Base-by-base conservation (phyloP, 92 coral and sea anemone genomes). In the Porites lobata region DNA sequence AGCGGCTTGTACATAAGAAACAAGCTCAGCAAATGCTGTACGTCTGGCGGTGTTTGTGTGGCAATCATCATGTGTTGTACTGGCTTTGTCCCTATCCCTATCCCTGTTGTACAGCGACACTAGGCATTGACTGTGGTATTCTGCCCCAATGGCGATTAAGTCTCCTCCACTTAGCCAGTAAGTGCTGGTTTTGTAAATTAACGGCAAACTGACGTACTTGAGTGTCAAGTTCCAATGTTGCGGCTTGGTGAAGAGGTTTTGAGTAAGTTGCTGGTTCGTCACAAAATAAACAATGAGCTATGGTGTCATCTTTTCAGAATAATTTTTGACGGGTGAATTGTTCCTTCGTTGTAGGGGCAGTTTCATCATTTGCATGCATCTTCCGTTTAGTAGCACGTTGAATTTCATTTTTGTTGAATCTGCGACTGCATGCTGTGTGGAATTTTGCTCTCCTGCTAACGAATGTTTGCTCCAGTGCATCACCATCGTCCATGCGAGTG, bases 371-470 rank as follows among this genome's bases (percentile, higher is more conserved):
- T 18, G 67, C 67, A 63, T 7, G 7, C 67, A 15, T 63, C 67
- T 63, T 63, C 67, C 26, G 67, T 63, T 63, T 63, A 15, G 67
- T 63, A 10, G 67, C n/a, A 63, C 67, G 26, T 63, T 63, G 67
- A 20, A 63, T 18, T 63, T 63, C 67, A 63, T 57, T 10, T 63
- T 63, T 63, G 67, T 63, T 63, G 67, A 63, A 63, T 63, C n/a
- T 63, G 20, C 15, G 26, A 63, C 67, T 63, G 67, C 26, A 63
- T 15, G 67, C n/a, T 63, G 32, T 29, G 32, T 29, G 32, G 32
- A 29, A 29, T 29, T 29, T 29, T 29, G 32, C 32, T 29, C 32
- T 29, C 3, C 32, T 29, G 32, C 32, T 29, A 29, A 29, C 32
- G 32, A 29, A 29, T 29, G 32, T 29, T 29, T 29, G 32, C 32